These are phyloP conservation scores for Sinocyclocheilus anshuiensis DNA, from an alignment of 2,113 vertebrate genomes.

Conservation along the genomic window DNA sequence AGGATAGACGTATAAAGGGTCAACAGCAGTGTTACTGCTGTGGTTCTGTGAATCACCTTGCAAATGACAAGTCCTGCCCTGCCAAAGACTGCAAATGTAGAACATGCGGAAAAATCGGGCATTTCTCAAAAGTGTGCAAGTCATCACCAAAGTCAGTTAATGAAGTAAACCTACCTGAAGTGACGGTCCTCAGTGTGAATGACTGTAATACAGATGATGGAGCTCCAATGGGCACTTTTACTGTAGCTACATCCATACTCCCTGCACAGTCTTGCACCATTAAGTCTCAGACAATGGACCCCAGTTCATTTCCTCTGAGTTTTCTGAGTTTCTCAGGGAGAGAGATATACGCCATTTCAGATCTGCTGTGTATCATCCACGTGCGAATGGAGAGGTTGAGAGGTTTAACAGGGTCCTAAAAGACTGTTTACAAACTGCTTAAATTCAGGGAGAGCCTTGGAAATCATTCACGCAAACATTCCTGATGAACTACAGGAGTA, in stretches of 20 bases:
- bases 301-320: too few species aligned
- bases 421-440: slow-evolving; percentile 11
- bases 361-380: too few species aligned
- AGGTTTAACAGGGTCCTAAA: background rate
- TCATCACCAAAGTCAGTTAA: background rate
- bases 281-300: too few species aligned
- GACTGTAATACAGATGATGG: background rate
- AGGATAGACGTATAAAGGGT: background rate
- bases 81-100: background rate
- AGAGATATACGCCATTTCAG: too few species aligned
- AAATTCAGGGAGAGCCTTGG: too few species aligned
- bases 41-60: background rate
- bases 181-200: background rate
- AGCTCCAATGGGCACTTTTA: background rate
- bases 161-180: background rate
- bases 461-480: too few species aligned
- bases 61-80: background rate
- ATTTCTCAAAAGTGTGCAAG: background rate
- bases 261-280: background rate
- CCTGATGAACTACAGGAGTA: too few species aligned
- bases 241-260: background rate
- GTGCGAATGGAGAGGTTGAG: too few species aligned
- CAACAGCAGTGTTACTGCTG: background rate
- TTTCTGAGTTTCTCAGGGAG: too few species aligned
- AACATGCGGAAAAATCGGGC: background rate